Evolutionary conservation across 2,113 vertebrate genomes (phyloP).

Genomic region (Micronycteris hirsuta): DNA sequence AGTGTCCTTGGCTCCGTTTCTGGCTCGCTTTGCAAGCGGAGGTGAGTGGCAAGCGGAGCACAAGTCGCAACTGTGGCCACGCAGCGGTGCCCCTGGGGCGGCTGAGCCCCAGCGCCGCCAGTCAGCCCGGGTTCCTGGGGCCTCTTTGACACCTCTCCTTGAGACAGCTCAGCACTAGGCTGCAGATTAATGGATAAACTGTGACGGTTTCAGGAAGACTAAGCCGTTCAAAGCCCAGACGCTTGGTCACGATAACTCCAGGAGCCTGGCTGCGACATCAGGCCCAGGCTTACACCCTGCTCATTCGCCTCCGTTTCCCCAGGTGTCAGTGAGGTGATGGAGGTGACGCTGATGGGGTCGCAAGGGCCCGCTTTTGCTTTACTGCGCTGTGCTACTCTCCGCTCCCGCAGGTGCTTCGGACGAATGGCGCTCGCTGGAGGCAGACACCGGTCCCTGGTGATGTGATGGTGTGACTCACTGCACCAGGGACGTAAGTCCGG

Average conservation of each 20-base stretch:
- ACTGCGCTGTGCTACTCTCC: fast-evolving
- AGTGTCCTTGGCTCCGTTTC: not conserved
- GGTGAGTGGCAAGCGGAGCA: slow-evolving; percentile 10
- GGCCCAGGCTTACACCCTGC: fast-evolving
- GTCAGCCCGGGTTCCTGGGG: not conserved
- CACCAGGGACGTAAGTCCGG: not conserved
- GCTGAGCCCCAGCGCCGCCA: not conserved
- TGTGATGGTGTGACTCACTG: fast-evolving
- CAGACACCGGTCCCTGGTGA: not conserved
- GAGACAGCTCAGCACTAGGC: not conserved
- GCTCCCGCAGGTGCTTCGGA: not conserved
- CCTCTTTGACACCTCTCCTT: not conserved
- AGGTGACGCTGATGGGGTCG: fast-evolving
- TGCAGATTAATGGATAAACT: not conserved
- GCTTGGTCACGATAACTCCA: fast-evolving
- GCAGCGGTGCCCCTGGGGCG: not conserved
- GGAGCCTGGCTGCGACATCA: fast-evolving
- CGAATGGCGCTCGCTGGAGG: not conserved
- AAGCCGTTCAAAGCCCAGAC: fast-evolving
- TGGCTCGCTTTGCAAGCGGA: slow-evolving; percentile 7
- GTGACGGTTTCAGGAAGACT: not conserved
- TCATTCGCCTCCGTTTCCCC: fast-evolving
- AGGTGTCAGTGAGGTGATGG: not conserved
- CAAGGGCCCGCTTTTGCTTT: not conserved
- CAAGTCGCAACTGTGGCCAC: not conserved